These are phyloP conservation scores for Microtus richardsoni DNA, from an alignment of 2,113 vertebrate genomes.

Conservation along the genomic window DNA sequence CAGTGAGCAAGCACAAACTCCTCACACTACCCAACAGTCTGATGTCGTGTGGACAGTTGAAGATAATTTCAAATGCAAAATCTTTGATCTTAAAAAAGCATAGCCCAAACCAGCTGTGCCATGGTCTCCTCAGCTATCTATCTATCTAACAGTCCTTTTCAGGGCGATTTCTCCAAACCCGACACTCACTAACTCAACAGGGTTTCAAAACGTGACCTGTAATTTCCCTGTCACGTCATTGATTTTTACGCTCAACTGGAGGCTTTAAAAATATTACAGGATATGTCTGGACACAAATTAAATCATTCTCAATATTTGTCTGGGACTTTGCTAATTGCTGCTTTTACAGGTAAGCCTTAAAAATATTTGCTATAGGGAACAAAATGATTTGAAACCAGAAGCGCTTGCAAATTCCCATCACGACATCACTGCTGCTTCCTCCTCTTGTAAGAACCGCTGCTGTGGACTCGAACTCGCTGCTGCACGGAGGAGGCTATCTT, in stretches of 20 bases:
- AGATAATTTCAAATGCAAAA: constrained; percentile 49
- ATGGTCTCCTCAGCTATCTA: not conserved
- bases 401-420: not conserved
- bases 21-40: constrained; percentile 26
- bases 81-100: constrained; percentile 40
- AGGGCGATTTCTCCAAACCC: constrained; percentile 59
- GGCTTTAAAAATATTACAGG: constrained; percentile 58
- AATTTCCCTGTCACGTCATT: constrained; percentile 70
- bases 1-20: constrained; percentile 27
- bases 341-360: constrained; percentile 37
- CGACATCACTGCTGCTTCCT: constrained; percentile 79
- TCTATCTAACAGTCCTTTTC: constrained; percentile 35
- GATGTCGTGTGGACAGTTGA: constrained; percentile 39
- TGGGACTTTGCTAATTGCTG: constrained; percentile 5
- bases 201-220: constrained; percentile 51
- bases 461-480: constrained; percentile 90
- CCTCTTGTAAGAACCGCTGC: constrained; percentile 83
- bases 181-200: constrained; percentile 71
- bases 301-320: constrained; percentile 44
- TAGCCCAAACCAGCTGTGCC: constrained; percentile 13
- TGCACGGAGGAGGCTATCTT: constrained; percentile 91
- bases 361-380: not conserved
- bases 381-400: constrained; percentile 9
- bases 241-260: constrained; percentile 55
- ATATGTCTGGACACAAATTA: constrained; percentile 11